Base-by-base conservation (phyloP, 2,888 invertebrate genomes). In the Macropis europaea region DNA sequence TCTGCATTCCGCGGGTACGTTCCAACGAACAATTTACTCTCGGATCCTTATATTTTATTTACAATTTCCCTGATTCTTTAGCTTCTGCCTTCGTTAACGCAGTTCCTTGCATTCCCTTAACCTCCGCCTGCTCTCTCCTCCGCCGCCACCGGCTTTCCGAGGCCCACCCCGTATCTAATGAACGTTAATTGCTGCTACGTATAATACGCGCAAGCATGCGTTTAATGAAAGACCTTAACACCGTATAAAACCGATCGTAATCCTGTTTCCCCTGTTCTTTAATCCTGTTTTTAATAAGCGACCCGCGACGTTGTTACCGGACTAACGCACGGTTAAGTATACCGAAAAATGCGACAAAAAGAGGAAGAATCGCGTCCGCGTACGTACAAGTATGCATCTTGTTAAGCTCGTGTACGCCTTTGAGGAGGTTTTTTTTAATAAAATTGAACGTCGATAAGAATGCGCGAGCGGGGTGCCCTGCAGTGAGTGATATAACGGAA, bases 1-100 rank as follows among this genome's bases (percentile, higher is more conserved):
- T 61, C 67, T 54, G 54, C 73, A 73, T 73, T 73, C 67, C 73
- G 34, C 11, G 26, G 52, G 30, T 62, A 59, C 56, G 60, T 67
- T 73, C 73, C 73, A 38, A 17, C 73, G 56, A 61, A 73, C 73
- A 67, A 73, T 73, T 73, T 73, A 72, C 73, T 45, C 42, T 32
- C 15, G 54, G 54, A 43, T 56, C 34, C 34, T 66, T 73, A 40
- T 54, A 73, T 40, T 73, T 72, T 73, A 71, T 73, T 66, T 73
- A 61, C 66, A 73, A 56, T 73, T 73, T 73, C 50, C 56, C 56
- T 22, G 73, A 40, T 59, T 68, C 53, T 43, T 42, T 45, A 52
- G 30, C 66, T 60, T 71, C 69, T 70, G n/a, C n/a, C 72, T 72
- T 72, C 72, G 57, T 73, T 73, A 64, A 59, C 60, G 64, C 56